A percentile compares a stretch with the other conserved stretches of the same genome.
Conservation (phyloP, 37 sponge, comb jelly and placozoan genomes). For the Cladorhizidae sp. region DNA sequence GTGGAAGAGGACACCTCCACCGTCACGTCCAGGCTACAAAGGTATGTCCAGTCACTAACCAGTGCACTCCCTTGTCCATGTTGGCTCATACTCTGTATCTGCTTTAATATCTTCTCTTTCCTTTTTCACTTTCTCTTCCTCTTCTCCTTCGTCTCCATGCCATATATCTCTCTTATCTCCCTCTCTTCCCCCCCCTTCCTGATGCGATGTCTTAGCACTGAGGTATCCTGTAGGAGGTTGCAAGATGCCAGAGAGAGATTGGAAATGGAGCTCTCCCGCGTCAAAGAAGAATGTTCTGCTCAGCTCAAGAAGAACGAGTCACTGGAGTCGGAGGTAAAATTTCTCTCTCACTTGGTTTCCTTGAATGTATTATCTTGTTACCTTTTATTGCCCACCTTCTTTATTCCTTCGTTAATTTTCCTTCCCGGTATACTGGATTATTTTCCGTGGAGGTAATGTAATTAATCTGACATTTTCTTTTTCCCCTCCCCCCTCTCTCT, state of each 20-base stretch:
- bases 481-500: too few relatives aligned
- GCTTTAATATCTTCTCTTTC: neutral
- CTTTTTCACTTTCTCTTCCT: neutral
- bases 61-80: neutral
- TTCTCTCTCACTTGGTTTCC: neutral
- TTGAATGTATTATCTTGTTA: neutral
- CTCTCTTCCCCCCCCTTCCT: slow-evolving; percentile 1
- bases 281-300: neutral
- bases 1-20: too few relatives aligned
- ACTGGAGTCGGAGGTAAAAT: neutral
- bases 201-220: neutral
- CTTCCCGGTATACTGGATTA: too few relatives aligned
- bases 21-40: too few relatives aligned
- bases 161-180: neutral
- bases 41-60: too few relatives aligned
- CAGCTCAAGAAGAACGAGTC: neutral
- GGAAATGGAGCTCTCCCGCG: neutral
- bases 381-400: neutral
- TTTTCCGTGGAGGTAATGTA: too few relatives aligned
- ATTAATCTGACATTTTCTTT: too few relatives aligned
- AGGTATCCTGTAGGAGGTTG: neutral
- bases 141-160: neutral
- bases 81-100: neutral
- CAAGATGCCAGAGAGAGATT: neutral
- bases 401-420: neutral